Evolutionary conservation across 2,797 vertebrate genomes (phyloP), one percentile per base, ranked within the genome.

Genomic region (Gallinago stenura): DNA sequence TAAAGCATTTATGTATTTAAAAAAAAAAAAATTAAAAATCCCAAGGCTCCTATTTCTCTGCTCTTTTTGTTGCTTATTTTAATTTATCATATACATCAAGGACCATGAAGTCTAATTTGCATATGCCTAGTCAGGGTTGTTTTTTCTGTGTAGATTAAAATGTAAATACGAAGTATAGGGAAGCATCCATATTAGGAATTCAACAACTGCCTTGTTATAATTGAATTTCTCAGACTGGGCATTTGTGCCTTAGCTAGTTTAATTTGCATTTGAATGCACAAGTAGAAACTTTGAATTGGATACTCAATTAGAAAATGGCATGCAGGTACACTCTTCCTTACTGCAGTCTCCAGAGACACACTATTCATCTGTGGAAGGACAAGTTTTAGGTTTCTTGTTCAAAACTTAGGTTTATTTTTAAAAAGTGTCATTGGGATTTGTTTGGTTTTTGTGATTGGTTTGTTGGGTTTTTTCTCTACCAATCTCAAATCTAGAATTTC

Each of bases 221-320:
- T 94, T 96, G 95, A 91, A 92, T 95, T 97, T 94, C 62, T 91
- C 54, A 45, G 33, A 35, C 12, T 50, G 45, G 80, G 25, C 41
- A 62, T 83, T 97, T 95, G 30, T 94, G 51, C 79, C 80, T 83
- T 92, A 84, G 60, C 68, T 95, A 66, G 62, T 72, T 95, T 79
- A 83, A 83, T 91, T 95, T 96, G 84, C 81, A 94, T 97, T 91
- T 96, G 91, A 96, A 96, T 97, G 45, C 56, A 61, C 56, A 70
- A 82, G 75, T 87, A 88, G 51, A 72, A 94, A 51, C 70, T 97
- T 96, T 56, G 68, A 91, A 96, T 95, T 94, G 80, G 93, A 90
- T 94, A 78, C 69, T 95, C 71, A 71, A 45, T 87, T 93, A 95
- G 77, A 84, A 96, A 96, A 95, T 75, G 60, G 26, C 92, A 71